Evolutionary conservation across 2,113 vertebrate species (phyloP).

Genomic region (Axis porcinus): DNA sequence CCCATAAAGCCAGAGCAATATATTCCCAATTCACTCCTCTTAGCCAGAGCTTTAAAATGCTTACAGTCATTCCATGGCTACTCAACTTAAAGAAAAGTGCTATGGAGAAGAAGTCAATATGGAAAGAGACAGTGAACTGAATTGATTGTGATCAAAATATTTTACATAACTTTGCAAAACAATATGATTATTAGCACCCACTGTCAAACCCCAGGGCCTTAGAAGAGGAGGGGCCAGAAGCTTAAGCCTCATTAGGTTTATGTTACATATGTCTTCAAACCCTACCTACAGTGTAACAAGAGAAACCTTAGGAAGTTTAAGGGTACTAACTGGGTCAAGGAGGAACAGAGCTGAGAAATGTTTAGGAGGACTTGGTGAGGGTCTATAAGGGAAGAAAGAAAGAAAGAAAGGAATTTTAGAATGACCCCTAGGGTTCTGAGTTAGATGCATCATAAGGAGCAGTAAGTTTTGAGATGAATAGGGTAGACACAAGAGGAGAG

Average conservation of each 20-base stretch:
- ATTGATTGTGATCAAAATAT: background rate
- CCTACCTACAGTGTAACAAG: background rate
- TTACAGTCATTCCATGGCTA: background rate
- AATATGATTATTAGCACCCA: background rate
- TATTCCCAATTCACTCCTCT: background rate
- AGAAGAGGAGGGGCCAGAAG: background rate
- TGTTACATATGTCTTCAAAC: background rate
- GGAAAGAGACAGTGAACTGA: background rate
- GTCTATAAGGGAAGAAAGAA: background rate
- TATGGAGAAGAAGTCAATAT: background rate
- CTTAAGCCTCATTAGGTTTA: background rate
- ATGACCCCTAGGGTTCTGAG: background rate
- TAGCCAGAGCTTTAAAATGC: background rate
- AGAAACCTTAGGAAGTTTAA: background rate
- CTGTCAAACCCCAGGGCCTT: background rate
- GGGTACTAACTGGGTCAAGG: background rate
- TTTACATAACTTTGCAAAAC: background rate
- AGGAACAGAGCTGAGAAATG: background rate
- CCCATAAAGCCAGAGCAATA: background rate
- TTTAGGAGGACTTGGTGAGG: background rate
- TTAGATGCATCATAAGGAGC: background rate
- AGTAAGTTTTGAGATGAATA: background rate
- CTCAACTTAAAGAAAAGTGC: background rate
- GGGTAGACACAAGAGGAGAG: background rate
- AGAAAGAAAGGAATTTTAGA: background rate